These are phyloP conservation scores for Dendronephthya gigantea DNA, from an alignment of 64 coral and sea anemone genomes.

Conservation along the genomic window DNA sequence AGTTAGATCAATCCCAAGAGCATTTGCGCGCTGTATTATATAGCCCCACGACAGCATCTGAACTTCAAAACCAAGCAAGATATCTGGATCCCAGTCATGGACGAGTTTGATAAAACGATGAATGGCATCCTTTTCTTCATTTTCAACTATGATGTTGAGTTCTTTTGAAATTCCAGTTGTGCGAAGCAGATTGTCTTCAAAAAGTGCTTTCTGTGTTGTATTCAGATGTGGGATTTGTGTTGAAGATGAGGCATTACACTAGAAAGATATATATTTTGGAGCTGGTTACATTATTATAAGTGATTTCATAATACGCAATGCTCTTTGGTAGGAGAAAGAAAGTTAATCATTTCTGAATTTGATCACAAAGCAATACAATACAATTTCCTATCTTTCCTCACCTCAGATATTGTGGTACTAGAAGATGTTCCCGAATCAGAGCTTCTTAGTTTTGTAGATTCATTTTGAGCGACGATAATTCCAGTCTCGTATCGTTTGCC, in stretches of 20 bases:
- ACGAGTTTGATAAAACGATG: constrained; percentile 46
- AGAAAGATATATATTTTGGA: no score
- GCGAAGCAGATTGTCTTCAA: not conserved
- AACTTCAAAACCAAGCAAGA: constrained; percentile 79
- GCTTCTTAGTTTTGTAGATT: constrained; percentile 25
- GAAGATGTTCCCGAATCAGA: not conserved
- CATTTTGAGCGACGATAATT: constrained; percentile 54
- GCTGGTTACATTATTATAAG: no score
- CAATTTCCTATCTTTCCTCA: not conserved
- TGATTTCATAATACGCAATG: no score
- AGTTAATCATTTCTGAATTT: not conserved
- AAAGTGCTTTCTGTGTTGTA: not conserved
- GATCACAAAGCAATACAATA: no score
- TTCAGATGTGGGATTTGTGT: not conserved
- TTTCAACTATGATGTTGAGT: not conserved
- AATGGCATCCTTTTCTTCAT: constrained; percentile 64
- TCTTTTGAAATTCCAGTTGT: not conserved
- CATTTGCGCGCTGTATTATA: constrained; percentile 59
- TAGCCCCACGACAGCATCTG: constrained; percentile 97
- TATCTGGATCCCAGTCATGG: constrained; percentile 79
- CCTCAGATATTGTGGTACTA: not conserved
- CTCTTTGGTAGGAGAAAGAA: no score
- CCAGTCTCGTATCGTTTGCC: constrained; percentile 49
- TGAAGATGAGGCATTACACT: no score
- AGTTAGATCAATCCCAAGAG: constrained; percentile 62